Percentiles rank a stretch among this genome's conserved stretches.
These are phyloP conservation scores for Neotoxoptera formosana DNA, from an alignment of 1,140 invertebrate genomes.

Conservation along the genomic window DNA sequence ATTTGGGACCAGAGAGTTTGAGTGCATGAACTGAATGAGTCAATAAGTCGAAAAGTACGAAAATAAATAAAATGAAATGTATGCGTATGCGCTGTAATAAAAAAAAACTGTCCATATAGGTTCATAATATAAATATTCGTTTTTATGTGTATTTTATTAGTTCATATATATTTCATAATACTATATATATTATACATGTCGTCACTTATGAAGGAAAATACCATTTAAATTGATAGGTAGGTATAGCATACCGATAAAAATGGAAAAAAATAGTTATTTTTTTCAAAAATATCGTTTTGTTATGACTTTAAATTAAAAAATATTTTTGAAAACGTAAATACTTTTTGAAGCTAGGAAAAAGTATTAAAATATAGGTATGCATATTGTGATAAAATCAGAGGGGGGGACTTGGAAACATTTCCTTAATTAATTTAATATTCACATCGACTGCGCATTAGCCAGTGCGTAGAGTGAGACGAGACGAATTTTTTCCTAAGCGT, in stretches of 20 bases:
- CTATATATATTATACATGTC: background rate
- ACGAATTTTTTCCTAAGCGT: background rate
- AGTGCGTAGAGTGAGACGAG: background rate
- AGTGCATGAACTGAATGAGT: too few species aligned
- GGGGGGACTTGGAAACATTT: too few species aligned
- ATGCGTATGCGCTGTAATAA: too few species aligned
- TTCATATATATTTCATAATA: background rate
- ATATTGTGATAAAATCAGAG: too few species aligned
- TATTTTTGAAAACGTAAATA: background rate
- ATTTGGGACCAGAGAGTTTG: too few species aligned
- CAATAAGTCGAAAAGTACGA: too few species aligned
- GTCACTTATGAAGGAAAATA: background rate
- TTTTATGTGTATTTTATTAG: background rate
- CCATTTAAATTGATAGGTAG: background rate
- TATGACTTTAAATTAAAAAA: background rate
- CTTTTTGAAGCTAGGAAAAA: background rate
- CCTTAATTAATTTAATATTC: background rate
- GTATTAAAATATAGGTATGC: too few species aligned
- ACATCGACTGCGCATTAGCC: too few species aligned
- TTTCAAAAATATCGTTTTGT: background rate
- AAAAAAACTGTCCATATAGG: background rate
- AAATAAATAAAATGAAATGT: too few species aligned
- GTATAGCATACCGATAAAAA: background rate
- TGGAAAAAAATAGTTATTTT: background rate
- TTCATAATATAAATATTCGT: background rate